These are phyloP conservation scores for Metridium senile DNA, from an alignment of 92 coral and sea anemone species.

Conservation along the genomic window DNA sequence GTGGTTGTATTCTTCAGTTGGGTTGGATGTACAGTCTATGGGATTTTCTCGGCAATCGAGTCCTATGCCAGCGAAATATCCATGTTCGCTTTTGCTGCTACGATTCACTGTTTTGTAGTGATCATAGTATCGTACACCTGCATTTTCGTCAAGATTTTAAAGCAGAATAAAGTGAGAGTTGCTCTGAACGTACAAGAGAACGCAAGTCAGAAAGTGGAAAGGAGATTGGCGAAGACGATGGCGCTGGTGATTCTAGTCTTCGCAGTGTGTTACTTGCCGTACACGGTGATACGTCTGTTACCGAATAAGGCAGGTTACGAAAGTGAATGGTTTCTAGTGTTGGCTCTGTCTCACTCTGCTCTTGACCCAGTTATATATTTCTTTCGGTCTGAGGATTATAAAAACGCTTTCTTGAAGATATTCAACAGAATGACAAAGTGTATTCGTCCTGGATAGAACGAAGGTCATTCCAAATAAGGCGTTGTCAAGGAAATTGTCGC, in stretches of 20 bases:
- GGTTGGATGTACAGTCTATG: slow-evolving; percentile 26
- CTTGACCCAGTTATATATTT: slow-evolving; percentile 38
- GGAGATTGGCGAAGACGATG: slow-evolving; percentile 35
- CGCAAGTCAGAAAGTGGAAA: slow-evolving; percentile 10
- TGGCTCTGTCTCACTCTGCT: slow-evolving; percentile 45
- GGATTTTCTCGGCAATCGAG: slow-evolving; percentile 27
- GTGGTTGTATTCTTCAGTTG: slow-evolving; percentile 8
- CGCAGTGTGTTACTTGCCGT: slow-evolving; percentile 33
- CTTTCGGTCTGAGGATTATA: slow-evolving; percentile 30
- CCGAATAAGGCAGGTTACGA: slow-evolving; percentile 11
- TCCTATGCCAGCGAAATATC: neutral
- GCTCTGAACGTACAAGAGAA: slow-evolving; percentile 23
- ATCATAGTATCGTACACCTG: slow-evolving; percentile 24
- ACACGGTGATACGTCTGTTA: slow-evolving; percentile 13
- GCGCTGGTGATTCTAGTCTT: slow-evolving; percentile 30
- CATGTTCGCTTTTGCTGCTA: slow-evolving; percentile 23
- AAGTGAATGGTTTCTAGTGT: slow-evolving; percentile 22
- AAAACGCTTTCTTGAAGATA: slow-evolving; percentile 2
- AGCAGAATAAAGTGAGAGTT: slow-evolving; percentile 29
- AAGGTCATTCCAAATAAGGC: no score
- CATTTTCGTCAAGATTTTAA: slow-evolving; percentile 19
- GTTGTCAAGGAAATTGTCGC: no score
- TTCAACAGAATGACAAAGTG: slow-evolving; percentile 2
- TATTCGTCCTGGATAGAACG: no score
- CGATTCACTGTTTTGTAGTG: slow-evolving; percentile 10